phyloP scores from a whole-genome alignment of 2,888 invertebrate species.

The Osedax frankpressi region DNA sequence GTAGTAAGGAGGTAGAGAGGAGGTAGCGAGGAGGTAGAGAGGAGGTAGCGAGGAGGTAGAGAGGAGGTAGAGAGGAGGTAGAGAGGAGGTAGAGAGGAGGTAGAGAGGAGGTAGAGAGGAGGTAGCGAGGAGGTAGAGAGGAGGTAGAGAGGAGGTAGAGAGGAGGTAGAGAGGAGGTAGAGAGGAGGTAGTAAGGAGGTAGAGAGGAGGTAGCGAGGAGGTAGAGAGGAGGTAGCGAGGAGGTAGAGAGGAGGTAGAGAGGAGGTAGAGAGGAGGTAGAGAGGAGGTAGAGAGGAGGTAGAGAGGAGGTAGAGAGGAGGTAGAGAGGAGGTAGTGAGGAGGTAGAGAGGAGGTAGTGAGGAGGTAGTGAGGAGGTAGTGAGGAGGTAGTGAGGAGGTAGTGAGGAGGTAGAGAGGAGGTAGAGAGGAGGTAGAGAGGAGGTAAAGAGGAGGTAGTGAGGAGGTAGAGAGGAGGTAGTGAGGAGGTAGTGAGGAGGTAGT shows the following conservation, averaged over 20 bases:
- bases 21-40: background rate
- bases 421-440: background rate
- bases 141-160: background rate
- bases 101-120: background rate
- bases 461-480: background rate
- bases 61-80: background rate
- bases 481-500: background rate
- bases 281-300: background rate
- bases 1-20: background rate
- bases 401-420: background rate
- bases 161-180: background rate
- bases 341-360: background rate
- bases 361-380: background rate
- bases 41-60: background rate
- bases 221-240: background rate
- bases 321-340: background rate
- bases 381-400: background rate
- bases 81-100: background rate
- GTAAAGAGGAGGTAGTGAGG: background rate
- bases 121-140: background rate
- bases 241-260: background rate
- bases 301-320: background rate
- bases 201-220: background rate
- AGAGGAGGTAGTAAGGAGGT: background rate
- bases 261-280: background rate